Conservation (phyloP, 2,113 vertebrate species). For the Elgaria multicarinata region DNA sequence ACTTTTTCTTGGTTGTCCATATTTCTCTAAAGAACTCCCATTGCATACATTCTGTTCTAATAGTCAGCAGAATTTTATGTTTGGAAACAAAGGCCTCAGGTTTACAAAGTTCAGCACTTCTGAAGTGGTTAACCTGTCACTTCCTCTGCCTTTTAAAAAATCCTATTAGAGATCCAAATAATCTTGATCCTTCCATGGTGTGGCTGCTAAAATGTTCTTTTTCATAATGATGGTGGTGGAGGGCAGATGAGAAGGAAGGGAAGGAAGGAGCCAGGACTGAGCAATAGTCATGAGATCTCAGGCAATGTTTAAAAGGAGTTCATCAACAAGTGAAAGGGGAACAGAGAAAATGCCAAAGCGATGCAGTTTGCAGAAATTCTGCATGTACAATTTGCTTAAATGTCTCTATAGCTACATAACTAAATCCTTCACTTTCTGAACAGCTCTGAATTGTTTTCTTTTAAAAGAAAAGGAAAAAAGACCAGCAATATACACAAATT, state of each 20-base stretch:
- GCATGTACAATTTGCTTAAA: neutral
- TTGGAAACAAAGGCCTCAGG: neutral
- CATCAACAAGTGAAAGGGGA: slow-evolving; percentile 34
- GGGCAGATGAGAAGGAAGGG: neutral
- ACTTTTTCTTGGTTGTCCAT: neutral
- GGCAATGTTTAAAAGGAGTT: slow-evolving; percentile 53
- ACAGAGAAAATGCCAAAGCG: slow-evolving; percentile 60
- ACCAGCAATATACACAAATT: slow-evolving; percentile 1
- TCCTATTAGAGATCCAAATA: neutral
- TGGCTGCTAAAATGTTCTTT: neutral
- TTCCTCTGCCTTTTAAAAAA: neutral
- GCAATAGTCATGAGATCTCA: slow-evolving; percentile 48
- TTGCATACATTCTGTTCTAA: neutral
- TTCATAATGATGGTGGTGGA: neutral
- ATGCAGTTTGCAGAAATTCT: neutral
- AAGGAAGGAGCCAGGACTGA: slow-evolving; percentile 22
- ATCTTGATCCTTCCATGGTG: neutral
- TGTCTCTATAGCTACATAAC: neutral
- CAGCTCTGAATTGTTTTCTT: neutral
- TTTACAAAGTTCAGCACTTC: neutral
- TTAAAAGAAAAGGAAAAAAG: no score
- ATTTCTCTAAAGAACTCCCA: neutral
- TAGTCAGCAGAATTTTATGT: neutral
- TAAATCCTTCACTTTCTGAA: slow-evolving; percentile 10
- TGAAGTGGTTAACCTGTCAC: no score